Evolutionary conservation across 2,797 vertebrate species (phyloP).

Genomic region (Oceanodroma leucorhoa): DNA sequence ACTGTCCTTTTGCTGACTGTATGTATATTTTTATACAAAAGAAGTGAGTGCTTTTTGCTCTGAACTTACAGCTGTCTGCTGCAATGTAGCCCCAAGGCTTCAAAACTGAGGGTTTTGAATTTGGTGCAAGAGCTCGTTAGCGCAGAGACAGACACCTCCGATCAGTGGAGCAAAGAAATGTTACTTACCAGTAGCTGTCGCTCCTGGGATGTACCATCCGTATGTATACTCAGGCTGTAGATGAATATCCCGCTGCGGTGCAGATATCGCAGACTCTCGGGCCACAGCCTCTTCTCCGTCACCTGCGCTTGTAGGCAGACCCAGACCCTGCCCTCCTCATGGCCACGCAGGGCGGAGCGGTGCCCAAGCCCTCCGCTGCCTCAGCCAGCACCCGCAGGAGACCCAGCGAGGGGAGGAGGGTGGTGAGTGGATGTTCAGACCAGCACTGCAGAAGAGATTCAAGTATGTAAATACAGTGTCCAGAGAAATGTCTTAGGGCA

Average conservation of each 20-base stretch:
- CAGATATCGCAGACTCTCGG: not conserved
- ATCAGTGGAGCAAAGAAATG: accelerated
- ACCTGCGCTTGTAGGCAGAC: not conserved
- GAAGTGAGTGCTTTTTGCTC: not conserved
- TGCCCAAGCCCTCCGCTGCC: not conserved
- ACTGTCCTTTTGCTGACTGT: not conserved
- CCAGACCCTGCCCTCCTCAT: not conserved
- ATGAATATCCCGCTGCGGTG: not conserved
- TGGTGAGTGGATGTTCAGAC: not conserved
- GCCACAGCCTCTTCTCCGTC: not conserved
- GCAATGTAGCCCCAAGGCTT: not conserved
- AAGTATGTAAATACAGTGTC: accelerated
- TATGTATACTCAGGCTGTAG: not conserved
- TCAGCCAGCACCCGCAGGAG: accelerated
- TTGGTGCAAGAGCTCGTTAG: not conserved
- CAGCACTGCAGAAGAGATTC: not conserved
- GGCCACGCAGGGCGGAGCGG: not conserved
- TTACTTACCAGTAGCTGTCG: not conserved
- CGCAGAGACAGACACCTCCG: not conserved
- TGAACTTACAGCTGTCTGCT: not conserved
- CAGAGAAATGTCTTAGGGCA: not conserved
- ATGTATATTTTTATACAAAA: not conserved
- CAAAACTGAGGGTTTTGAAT: not conserved
- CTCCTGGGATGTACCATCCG: accelerated
- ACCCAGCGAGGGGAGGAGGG: accelerated